These are phyloP conservation scores for Calephelis virginiensis DNA, from an alignment of 1,140 invertebrate genomes.

Conservation along the genomic window DNA sequence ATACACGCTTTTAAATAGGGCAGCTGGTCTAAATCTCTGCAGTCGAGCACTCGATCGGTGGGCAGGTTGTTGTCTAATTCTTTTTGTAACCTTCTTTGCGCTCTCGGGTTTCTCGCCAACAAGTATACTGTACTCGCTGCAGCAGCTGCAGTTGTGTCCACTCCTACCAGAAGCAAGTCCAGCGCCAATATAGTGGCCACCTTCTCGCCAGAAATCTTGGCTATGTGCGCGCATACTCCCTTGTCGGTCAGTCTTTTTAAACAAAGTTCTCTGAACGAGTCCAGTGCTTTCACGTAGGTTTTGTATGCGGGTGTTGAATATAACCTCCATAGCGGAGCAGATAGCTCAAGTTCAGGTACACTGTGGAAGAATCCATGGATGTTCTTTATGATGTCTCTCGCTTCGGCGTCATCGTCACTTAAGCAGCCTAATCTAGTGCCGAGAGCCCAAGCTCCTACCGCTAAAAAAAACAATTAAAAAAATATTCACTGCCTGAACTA, in stretches of 20 bases:
- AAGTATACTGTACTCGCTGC: slow-evolving; percentile 89
- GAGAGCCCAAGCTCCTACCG: slow-evolving; percentile 88
- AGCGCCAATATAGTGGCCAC: slow-evolving; percentile 87
- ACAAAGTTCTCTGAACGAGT: slow-evolving; percentile 80
- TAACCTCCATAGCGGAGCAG: slow-evolving; percentile 89
- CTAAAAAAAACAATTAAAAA: slow-evolving; percentile 68
- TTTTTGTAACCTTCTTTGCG: slow-evolving; percentile 84
- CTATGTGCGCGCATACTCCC: slow-evolving; percentile 61
- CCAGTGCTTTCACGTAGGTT: slow-evolving; percentile 86
- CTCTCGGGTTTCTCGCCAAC: slow-evolving; percentile 85
- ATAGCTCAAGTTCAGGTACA: slow-evolving; percentile 87
- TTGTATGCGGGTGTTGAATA: slow-evolving; percentile 87
- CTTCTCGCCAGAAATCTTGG: slow-evolving; percentile 67
- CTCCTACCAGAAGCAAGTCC: slow-evolving; percentile 91
- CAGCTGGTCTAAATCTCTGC: slow-evolving; percentile 83
- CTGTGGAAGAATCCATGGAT: slow-evolving; percentile 90
- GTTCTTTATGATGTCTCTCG: slow-evolving; percentile 86
- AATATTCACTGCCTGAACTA: no score
- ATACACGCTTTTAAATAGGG: slow-evolving; percentile 92
- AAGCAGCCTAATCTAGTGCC: slow-evolving; percentile 89
- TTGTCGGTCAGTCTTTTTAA: slow-evolving; percentile 66
- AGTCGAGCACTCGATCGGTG: slow-evolving; percentile 79
- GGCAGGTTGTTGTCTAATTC: slow-evolving; percentile 85
- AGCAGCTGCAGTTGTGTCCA: slow-evolving; percentile 91
- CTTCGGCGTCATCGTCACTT: slow-evolving; percentile 81